Conservation (phyloP, 1,140 invertebrate species). For the Phenacoccus solenopsis region DNA sequence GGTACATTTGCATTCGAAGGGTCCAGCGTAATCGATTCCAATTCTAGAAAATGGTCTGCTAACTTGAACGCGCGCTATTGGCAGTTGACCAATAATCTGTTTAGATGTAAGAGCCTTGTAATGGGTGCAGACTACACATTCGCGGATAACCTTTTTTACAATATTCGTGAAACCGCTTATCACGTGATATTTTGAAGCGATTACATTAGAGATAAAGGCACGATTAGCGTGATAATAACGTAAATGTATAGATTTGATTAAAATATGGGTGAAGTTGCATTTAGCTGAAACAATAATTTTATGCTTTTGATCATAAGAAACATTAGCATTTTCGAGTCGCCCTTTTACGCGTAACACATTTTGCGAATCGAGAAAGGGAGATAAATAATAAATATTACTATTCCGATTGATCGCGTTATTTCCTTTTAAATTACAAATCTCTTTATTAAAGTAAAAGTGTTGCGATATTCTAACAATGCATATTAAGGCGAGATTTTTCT, state of each 20-base stretch:
- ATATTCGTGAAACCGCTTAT: not conserved
- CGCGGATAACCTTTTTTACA: not conserved
- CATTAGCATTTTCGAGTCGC: not conserved
- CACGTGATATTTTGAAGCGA: slow-evolving; percentile 21
- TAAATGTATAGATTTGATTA: not conserved
- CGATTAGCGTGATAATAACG: not conserved
- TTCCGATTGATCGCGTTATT: not conserved
- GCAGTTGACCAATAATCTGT: slow-evolving; percentile 32
- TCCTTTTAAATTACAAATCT: not conserved
- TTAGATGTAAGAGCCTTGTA: not conserved
- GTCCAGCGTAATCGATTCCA: slow-evolving; percentile 33
- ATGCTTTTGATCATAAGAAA: not conserved
- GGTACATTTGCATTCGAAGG: slow-evolving; percentile 27
- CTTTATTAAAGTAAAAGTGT: not conserved
- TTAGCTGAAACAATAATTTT: not conserved
- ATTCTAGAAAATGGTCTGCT: slow-evolving; percentile 26
- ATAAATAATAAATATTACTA: not conserved
- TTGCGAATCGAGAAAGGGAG: not conserved
- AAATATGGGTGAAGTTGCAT: not conserved
- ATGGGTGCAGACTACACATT: slow-evolving; percentile 25
- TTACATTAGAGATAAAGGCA: not conserved
- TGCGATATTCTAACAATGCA: not conserved
- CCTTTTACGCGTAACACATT: not conserved
- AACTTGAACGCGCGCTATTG: slow-evolving; percentile 27
- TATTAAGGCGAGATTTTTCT: not conserved